Percentiles rank a stretch among this genome's conserved stretches.
Conservation (phyloP, 2,113 vertebrate species). For the Polypterus bichir region DNA sequence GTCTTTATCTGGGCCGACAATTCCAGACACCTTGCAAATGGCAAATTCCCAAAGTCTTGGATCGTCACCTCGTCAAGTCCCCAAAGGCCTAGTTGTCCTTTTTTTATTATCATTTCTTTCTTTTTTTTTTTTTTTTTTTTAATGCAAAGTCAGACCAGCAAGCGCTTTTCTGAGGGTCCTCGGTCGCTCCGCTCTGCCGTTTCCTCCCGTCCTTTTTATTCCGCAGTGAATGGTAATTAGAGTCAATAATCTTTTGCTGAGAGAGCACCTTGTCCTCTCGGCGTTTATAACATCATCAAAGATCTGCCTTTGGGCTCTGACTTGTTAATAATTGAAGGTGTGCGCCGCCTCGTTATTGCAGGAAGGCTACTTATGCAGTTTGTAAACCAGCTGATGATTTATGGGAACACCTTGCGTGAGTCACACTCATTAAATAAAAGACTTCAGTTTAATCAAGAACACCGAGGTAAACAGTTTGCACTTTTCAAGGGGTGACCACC, state of each 20-base stretch:
- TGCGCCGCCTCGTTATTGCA: conserved; percentile 80
- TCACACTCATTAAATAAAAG: conserved; percentile 88
- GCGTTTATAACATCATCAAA: conserved; percentile 92
- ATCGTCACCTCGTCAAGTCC: too few species aligned
- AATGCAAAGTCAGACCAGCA: conserved; percentile 55
- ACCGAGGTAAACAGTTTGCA: conserved; percentile 56
- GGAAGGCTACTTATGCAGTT: conserved; percentile 94
- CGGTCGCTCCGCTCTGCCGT: conserved; percentile 50
- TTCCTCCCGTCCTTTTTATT: conserved; percentile 57
- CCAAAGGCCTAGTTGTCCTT: too few species aligned
- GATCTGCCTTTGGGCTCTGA: conserved; percentile 85
- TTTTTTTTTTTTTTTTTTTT: conserved; percentile 17
- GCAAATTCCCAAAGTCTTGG: too few species aligned
- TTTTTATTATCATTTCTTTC: neutral
- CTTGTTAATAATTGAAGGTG: conserved; percentile 97
- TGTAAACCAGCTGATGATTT: conserved; percentile 96
- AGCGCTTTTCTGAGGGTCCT: conserved; percentile 64
- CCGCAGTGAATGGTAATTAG: conserved; percentile 88
- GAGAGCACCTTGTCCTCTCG: conserved; percentile 90
- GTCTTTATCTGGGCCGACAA: too few species aligned
- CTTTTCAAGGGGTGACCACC: conserved; percentile 48
- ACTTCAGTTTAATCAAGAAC: conserved; percentile 70
- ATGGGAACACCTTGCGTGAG: conserved; percentile 88
- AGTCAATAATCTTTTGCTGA: conserved; percentile 96
- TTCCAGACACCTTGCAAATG: too few species aligned